Conservation (phyloP, 2,113 vertebrate species). For the Apistogramma diplotaenia region DNA sequence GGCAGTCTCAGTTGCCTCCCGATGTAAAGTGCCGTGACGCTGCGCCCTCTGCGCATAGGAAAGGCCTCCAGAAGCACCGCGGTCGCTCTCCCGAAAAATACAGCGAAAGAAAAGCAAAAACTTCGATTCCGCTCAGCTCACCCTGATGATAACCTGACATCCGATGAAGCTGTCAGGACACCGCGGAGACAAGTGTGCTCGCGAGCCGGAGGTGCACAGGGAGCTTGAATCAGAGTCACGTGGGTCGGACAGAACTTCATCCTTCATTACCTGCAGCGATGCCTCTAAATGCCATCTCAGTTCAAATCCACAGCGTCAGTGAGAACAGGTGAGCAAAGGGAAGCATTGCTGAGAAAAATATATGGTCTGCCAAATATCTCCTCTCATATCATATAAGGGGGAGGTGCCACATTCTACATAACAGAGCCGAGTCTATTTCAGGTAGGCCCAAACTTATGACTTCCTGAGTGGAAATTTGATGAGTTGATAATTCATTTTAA, state of each 20-base stretch:
- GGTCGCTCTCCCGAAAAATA: not conserved
- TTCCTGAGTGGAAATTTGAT: not conserved
- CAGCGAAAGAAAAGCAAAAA: not conserved
- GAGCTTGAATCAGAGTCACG: conserved; percentile 48
- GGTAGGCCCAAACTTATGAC: not conserved
- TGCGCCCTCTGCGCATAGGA: conserved; percentile 50
- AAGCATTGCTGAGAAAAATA: not conserved
- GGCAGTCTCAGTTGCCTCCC: conserved; percentile 8
- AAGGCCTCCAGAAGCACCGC: conserved; percentile 17
- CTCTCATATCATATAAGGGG: not conserved
- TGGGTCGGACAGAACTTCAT: conserved; percentile 15
- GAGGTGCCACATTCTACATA: not conserved
- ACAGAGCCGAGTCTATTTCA: not conserved
- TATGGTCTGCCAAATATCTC: not conserved
- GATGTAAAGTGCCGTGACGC: not conserved
- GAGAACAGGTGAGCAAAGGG: not conserved
- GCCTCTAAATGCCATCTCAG: not conserved
- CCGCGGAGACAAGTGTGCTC: conserved; percentile 1
- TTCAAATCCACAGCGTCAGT: not conserved
- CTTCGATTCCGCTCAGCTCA: not conserved
- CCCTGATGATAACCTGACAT: conserved; percentile 23
- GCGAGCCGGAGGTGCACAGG: conserved; percentile 1
- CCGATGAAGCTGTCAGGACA: conserved; percentile 26
- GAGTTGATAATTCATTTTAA: not conserved
- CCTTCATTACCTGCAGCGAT: conserved; percentile 37